These are phyloP conservation scores for Forbesichthys agassizii DNA, from an alignment of 2,113 vertebrate species.

Conservation along the genomic window DNA sequence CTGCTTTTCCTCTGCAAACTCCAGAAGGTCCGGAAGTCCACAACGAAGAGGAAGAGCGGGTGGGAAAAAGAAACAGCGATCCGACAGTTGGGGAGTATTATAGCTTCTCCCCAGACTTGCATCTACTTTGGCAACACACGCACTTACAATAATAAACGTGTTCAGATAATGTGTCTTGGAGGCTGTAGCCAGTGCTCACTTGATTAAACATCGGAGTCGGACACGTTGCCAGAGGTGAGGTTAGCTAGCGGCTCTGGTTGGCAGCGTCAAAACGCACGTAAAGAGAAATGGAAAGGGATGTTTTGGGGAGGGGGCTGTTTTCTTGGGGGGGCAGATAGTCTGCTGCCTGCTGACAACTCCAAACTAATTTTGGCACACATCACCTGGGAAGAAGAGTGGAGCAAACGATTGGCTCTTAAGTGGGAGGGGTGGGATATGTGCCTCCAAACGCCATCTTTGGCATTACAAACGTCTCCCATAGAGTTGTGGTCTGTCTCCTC, in stretches of 20 bases:
- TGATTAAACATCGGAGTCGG: constrained; percentile 84
- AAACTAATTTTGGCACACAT: constrained; percentile 78
- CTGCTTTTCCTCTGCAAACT: constrained; percentile 55
- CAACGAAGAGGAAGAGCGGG: constrained; percentile 29
- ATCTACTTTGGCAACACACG: constrained; percentile 75
- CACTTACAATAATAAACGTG: constrained; percentile 80
- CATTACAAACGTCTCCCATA: too few relatives aligned
- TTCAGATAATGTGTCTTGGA: constrained; percentile 82
- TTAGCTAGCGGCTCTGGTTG: constrained; percentile 80
- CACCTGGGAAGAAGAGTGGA: constrained; percentile 66
- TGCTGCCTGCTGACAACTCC: constrained; percentile 68
- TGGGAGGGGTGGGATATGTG: too few relatives aligned
- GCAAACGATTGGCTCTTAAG: constrained; percentile 55
- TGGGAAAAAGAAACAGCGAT: constrained; percentile 9
- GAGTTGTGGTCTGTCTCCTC: too few relatives aligned
- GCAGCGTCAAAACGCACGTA: constrained; percentile 79
- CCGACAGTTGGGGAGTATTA: constrained; percentile 57
- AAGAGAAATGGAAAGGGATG: constrained; percentile 36
- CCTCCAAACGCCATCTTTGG: constrained; percentile 50
- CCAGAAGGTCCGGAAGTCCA: constrained; percentile 50
- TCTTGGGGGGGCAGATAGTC: constrained; percentile 75
- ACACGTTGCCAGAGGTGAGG: constrained; percentile 80
- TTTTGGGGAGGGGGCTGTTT: constrained; percentile 46
- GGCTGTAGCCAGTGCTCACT: constrained; percentile 76
- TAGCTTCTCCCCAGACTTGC: constrained; percentile 15